These are phyloP conservation scores for Brachionus calyciflorus DNA, from an alignment of 1,140 invertebrate genomes.

Conservation along the genomic window DNA sequence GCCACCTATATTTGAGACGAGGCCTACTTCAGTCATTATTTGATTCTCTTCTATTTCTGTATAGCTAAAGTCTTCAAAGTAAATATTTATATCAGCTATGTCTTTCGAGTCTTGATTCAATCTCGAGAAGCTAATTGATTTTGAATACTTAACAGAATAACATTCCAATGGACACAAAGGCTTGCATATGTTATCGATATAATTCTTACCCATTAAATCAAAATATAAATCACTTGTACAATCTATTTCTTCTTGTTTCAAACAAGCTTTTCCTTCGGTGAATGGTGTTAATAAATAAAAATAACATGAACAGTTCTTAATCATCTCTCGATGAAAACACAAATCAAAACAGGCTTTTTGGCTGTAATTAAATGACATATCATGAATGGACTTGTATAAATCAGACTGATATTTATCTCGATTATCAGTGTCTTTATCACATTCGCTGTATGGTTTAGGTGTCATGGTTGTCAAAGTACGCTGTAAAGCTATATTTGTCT, in stretches of 20 bases:
- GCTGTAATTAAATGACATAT: not conserved
- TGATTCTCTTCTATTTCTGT: not conserved
- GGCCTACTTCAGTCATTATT: not conserved
- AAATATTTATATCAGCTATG: not conserved
- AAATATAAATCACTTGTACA: not conserved
- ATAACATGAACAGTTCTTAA: not conserved
- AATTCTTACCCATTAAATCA: not conserved
- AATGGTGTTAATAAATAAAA: not conserved
- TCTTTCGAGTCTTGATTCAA: not conserved
- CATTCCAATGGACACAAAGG: not conserved
- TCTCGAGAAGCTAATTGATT: not conserved
- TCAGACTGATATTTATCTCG: not conserved
- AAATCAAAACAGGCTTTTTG: not conserved
- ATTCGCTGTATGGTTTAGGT: conserved; percentile 8
- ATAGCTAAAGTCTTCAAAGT: not conserved
- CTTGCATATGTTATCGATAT: not conserved
- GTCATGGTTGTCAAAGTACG: not conserved
- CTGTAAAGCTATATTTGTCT: not conserved
- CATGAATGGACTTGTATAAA: not conserved
- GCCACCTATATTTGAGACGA: conserved; percentile 30
- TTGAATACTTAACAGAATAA: not conserved
- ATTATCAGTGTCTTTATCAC: not conserved
- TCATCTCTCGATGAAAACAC: not conserved
- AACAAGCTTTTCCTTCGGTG: not conserved
- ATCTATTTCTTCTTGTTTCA: not conserved